Conservation (phyloP, 2,797 vertebrate species). For the Hapalemur alaotrensis region DNA sequence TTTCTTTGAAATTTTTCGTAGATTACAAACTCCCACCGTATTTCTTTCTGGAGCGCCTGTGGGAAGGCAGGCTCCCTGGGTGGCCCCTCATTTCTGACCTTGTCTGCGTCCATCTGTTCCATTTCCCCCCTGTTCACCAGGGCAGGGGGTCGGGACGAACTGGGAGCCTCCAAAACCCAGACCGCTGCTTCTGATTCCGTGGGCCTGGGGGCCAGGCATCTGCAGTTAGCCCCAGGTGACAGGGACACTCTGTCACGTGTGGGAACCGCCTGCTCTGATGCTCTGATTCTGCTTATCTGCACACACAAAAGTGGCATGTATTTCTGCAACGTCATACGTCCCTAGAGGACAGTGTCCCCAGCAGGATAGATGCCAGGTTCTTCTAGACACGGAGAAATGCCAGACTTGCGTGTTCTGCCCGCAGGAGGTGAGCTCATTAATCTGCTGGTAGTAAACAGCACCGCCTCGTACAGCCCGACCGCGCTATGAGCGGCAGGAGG, state of each 20-base stretch:
- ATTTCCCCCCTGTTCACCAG: not conserved
- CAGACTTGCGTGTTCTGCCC: not conserved
- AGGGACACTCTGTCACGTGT: fast-evolving
- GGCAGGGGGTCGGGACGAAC: not conserved
- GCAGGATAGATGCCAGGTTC: not conserved
- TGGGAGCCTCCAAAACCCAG: not conserved
- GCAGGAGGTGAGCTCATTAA: not conserved
- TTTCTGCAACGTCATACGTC: not conserved
- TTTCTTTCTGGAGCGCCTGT: not conserved
- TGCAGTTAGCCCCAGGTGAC: not conserved
- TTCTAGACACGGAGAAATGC: too few relatives aligned
- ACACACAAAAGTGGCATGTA: not conserved
- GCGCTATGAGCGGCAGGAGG: not conserved
- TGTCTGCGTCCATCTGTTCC: fast-evolving
- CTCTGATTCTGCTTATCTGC: not conserved
- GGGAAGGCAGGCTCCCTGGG: not conserved
- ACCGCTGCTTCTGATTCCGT: not conserved
- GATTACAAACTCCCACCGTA: fast-evolving
- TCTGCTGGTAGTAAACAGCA: not conserved
- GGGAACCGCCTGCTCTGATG: fast-evolving
- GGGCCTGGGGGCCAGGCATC: not conserved
- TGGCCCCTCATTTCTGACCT: not conserved
- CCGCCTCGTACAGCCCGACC: not conserved
- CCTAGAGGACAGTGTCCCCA: not conserved
- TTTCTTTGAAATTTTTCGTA: too few relatives aligned